Evolutionary conservation across 2,797 vertebrate species (phyloP).

Genomic region (Tragelaphus eurycerus): DNA sequence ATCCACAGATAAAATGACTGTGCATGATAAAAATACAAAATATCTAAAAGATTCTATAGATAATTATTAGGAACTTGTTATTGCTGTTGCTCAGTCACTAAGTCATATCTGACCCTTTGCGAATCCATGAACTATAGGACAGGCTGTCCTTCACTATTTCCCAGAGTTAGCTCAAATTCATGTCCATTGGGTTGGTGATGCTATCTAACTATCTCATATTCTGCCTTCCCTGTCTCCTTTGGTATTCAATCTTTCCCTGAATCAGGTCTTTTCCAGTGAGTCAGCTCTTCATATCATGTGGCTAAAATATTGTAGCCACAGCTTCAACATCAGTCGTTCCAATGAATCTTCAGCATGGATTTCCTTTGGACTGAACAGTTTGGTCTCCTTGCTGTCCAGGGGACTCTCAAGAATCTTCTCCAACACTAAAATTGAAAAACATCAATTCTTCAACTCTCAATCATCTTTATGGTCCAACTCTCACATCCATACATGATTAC

Average conservation of each 20-base stretch:
- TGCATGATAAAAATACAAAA: background rate
- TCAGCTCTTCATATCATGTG: background rate
- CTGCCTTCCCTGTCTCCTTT: background rate
- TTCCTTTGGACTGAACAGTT: background rate
- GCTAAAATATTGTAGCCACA: background rate
- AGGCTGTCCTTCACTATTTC: background rate
- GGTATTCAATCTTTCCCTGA: background rate
- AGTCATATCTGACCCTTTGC: background rate
- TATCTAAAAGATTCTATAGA: background rate
- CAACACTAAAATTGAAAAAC: background rate
- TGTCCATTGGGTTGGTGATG: background rate
- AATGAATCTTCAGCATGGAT: background rate
- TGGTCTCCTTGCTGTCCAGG: background rate
- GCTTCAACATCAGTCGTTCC: background rate
- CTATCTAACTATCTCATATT: background rate
- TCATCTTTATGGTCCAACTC: background rate
- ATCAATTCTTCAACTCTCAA: background rate
- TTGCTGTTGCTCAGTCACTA: background rate
- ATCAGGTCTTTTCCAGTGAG: background rate
- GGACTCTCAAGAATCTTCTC: background rate
- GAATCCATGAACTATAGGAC: background rate
- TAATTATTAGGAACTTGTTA: background rate
- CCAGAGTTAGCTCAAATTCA: background rate
- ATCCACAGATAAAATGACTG: background rate
- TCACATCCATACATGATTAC: background rate